Evolutionary conservation across 2,797 vertebrate genomes (phyloP), one percentile per base, ranked within the genome.

Genomic region (Typhlichthys subterraneus): DNA sequence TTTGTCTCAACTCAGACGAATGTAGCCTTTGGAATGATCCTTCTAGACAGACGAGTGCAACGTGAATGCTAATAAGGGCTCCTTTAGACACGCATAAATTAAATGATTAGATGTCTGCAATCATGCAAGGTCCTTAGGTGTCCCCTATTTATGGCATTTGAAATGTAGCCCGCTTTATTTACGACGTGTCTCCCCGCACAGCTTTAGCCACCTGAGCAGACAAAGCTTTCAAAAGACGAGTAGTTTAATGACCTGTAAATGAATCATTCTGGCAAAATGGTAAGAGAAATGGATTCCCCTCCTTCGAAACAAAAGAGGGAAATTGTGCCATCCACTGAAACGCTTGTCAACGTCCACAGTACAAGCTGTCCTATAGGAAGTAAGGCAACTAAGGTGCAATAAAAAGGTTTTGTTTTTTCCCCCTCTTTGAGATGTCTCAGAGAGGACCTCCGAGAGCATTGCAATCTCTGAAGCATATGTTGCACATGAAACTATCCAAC

Each of bases 21-120:
- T 85, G 88, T 85, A 90, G 88, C 83, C 89, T 89, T 83, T 68
- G 75, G 84, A 89, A 87, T 84, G 86, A 87, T 91, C 86, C 83
- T 58, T 80, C 85, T 73, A 87, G 89, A 92, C 86, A 85, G 87
- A 92, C 75, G 86, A 91, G 84, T 88, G 90, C 88, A 83, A 89
- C 89, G 89, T 84, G 87, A 92, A 93, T 92, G 87, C 90, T 93
- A 93, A 93, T 92, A 89, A 92, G 87, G 84, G 79, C 86, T 90
- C 81, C 85, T 91, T 90, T 89, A 88, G 86, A 91, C 87, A 78
- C 74, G 88, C 90, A 92, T 91, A 90, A 92, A 92, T 92, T 93
- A 91, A 87, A 91, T 83, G 79, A 91, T 89, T 90, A 88, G 89
- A 89, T 79, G 87, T 85, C 86, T 85, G 87, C 89, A 91, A 88